Base-by-base conservation (phyloP, 2,888 invertebrate species). In the Alviniconcha strummeri region DNA sequence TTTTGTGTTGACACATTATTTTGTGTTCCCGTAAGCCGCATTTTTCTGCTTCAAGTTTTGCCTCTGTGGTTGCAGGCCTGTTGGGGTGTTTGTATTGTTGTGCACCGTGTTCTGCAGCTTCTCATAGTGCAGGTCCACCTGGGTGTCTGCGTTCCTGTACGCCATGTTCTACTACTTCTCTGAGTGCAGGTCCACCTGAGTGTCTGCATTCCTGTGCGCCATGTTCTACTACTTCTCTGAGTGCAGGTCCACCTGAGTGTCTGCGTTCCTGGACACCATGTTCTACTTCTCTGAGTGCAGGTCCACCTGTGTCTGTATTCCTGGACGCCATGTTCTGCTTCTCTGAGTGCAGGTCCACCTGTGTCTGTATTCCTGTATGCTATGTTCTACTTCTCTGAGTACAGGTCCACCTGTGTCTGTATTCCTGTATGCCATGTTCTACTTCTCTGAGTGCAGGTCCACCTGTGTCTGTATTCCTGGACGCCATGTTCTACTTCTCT, bases 161-260 rank as follows among this genome's bases (percentile, higher is more conserved):
- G 94, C 36, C 36, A 36, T 36, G 36, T 36, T 36, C 36, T 36
- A 3, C 36, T 36, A 36, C 36, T 36, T 36, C 36, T 36, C 36
- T 0, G 0, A 36, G 36, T 36, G 36, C 36, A 36, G 36, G 55
- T 83, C 78, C 0, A 79, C 94, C 4, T 94, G 36, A 3, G 36
- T 36, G 36, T 36, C 36, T 69, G 69, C 17, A 6, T 69, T 13
- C n/a, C 69, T 17, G 4, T 72, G 94, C 4, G 94, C 36, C 36
- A 36, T 36, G 36, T 36, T 36, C 36, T 36, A 3, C 36, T 36
- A 36, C 36, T 36, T 36, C 36, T 36, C 36, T 0, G 0, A 36
- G 36, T 36, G 36, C 36, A 36, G 36, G 36, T 36, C 36, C 36
- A 36, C 36, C 36, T 36, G 36, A 3, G 36, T 36, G 17, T 69